Conservation (phyloP, 2,888 invertebrate genomes). For the Acrocera orbiculus region DNA sequence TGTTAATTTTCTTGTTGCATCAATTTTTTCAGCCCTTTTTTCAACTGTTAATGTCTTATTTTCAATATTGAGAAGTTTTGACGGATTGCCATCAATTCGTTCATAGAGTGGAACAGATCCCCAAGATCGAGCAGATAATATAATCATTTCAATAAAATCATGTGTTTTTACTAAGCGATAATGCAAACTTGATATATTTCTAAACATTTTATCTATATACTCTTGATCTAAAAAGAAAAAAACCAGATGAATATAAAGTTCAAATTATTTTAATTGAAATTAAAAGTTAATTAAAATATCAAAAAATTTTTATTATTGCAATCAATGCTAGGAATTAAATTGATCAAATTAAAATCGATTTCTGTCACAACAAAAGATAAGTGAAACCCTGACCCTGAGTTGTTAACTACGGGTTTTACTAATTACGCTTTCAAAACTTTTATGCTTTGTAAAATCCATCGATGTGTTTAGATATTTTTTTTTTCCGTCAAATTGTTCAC, state of each 20-base stretch:
- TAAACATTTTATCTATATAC: slow-evolving; percentile 50
- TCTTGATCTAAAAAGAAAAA: slow-evolving; percentile 35
- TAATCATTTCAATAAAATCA: slow-evolving; percentile 41
- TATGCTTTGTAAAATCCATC: too few relatives aligned
- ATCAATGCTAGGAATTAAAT: too few relatives aligned
- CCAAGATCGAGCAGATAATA: slow-evolving; percentile 47
- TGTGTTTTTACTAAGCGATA: slow-evolving; percentile 49
- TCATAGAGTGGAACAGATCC: slow-evolving; percentile 55
- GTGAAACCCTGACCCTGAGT: too few relatives aligned
- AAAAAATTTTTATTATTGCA: too few relatives aligned
- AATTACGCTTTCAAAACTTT: too few relatives aligned
- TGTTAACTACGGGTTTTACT: too few relatives aligned
- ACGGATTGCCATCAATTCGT: slow-evolving; percentile 47
- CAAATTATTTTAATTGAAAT: neutral
- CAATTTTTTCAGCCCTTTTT: slow-evolving; percentile 26
- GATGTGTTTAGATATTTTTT: too few relatives aligned
- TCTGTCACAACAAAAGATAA: too few relatives aligned
- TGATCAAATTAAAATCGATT: too few relatives aligned
- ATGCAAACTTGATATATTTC: slow-evolving; percentile 52
- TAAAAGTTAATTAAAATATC: neutral
- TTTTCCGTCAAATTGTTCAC: too few relatives aligned
- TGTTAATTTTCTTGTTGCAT: slow-evolving; percentile 37
- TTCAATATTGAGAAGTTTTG: slow-evolving; percentile 35
- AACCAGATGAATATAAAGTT: too few relatives aligned
- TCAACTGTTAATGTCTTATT: slow-evolving; percentile 17